Evolutionary conservation across 2,888 invertebrate genomes (phyloP), one percentile per base, ranked within the genome.

Genomic region (Eupithecia subumbrata): DNA sequence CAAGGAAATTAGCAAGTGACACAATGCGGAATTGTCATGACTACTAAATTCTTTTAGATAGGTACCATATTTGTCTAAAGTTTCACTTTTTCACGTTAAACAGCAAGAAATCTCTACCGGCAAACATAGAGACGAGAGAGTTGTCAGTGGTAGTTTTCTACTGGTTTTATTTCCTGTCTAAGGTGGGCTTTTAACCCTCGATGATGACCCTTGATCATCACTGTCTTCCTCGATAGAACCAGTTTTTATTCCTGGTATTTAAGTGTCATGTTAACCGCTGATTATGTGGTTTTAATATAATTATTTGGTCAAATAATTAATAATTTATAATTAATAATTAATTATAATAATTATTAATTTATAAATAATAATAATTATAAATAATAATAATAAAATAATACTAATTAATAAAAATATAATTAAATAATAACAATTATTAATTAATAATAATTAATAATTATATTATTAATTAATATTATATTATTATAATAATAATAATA

Each of bases 51-150:
- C 1, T 56, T 52, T 64, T 18, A 4, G 2, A 64, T n/a, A n/a
- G n/a, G n/a, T n/a, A n/a, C n/a, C 63, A 0, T 22, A 67, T n/a
- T 18, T 37, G 37, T 37, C 7, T 69, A 71, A 69, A 48, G 67
- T 70, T 72, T 77, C 74, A 75, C 77, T 74, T 74, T 77, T 77
- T 77, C 74, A 48, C 72, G 70, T 72, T 71, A 76, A 76, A 76
- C 69, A 72, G 43, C 43, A 63, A 74, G 45, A 74, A 72, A 74
- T 77, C 45, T 74, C 72, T 72, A 56, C 52, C 73, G 69, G 63
- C 69, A 74, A 71, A 74, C 71, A 69, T 22, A 66, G 45, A 56
- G 14, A 52, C 52, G 34, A 74, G 73, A 69, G 40, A 71, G 71
- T 73, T 5, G 34, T 18, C 9, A 64, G 1, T n/a, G 52, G 52